Conservation (phyloP, 2,113 vertebrate genomes). For the Pithys albifrons region DNA sequence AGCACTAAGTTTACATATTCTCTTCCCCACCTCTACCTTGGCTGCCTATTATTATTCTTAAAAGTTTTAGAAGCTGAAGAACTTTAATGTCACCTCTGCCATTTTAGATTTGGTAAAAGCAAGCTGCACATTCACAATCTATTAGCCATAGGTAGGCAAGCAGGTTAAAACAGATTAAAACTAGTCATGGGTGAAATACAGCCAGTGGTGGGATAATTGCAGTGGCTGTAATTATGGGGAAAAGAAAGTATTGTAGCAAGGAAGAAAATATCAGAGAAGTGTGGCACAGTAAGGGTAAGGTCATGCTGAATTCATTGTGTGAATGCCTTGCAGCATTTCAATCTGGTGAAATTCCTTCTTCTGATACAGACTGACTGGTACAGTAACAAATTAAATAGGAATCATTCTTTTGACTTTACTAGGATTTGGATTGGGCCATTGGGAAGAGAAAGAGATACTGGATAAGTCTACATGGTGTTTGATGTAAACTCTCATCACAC, state of each 20-base stretch:
- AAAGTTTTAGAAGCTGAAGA: background rate
- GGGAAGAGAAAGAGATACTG: background rate
- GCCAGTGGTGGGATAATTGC: background rate
- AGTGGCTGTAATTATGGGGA: background rate
- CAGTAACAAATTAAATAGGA: background rate
- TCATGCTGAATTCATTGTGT: background rate
- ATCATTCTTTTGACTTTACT: background rate
- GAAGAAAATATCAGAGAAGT: background rate
- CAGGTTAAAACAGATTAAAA: background rate
- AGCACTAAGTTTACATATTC: background rate
- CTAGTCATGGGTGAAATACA: background rate
- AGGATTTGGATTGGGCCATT: background rate
- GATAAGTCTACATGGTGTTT: background rate
- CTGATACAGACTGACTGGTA: background rate
- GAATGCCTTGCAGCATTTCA: background rate
- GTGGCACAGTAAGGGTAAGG: background rate
- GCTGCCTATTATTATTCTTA: background rate
- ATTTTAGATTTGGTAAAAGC: background rate
- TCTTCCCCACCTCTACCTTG: background rate
- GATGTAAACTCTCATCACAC: background rate
- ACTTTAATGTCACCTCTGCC: background rate
- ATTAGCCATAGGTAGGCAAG: background rate
- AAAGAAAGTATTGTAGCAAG: background rate
- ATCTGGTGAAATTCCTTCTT: background rate
- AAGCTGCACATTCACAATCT: background rate